phyloP scores from a whole-genome alignment of 2,888 invertebrate species.

The Cheilosia variabilis region DNA sequence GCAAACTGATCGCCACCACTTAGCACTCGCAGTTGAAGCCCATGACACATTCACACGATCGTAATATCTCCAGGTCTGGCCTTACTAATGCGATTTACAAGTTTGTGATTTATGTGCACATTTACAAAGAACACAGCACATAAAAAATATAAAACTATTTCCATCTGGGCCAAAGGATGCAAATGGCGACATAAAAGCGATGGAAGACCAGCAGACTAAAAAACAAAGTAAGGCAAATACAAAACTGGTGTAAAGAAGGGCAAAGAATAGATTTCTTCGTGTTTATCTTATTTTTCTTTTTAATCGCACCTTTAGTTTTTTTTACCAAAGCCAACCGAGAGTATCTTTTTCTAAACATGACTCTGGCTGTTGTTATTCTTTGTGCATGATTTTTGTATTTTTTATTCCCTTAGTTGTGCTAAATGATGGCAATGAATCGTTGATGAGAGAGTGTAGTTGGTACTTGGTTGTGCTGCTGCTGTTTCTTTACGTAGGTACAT shows the following conservation, averaged over 20 bases:
- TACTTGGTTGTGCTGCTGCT: conserved; percentile 7
- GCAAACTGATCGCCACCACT: conserved; percentile 18
- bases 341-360: conserved; percentile 47
- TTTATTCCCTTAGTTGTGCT: conserved; percentile 60
- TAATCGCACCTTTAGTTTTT: not conserved
- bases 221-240: conserved; percentile 39
- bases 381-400: conserved; percentile 61
- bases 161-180: conserved; percentile 71
- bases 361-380: conserved; percentile 66
- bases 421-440: conserved; percentile 75
- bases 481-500: not conserved
- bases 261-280: conserved; percentile 55
- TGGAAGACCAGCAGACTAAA: conserved; percentile 18
- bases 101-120: conserved; percentile 72
- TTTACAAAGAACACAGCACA: conserved; percentile 62
- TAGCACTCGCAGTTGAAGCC: conserved; percentile 29
- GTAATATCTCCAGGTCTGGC: conserved; percentile 26
- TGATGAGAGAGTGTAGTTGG: conserved; percentile 56
- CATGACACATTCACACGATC: conserved; percentile 51
- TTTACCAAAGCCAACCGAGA: not conserved
- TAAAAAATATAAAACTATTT: conserved; percentile 57
- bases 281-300: conserved; percentile 51
- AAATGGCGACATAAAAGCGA: conserved; percentile 67
- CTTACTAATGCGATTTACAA: conserved; percentile 41
- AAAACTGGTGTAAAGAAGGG: conserved; percentile 33